A percentile compares a stretch with the other conserved stretches of the same genome.
Conservation (phyloP, 2,888 invertebrate genomes). For the Tetramorium bicarinatum region DNA sequence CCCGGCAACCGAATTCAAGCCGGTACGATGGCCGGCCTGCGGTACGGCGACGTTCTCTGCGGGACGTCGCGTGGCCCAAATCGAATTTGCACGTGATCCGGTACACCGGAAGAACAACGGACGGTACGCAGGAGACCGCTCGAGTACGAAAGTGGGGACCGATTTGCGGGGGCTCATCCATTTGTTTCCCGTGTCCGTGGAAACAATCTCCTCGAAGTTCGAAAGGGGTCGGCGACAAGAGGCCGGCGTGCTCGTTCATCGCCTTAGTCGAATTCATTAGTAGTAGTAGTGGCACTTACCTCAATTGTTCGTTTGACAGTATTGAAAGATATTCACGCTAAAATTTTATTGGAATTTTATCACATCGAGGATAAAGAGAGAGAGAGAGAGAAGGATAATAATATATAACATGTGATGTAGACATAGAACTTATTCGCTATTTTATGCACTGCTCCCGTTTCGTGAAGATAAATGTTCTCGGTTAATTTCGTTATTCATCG, state of each 20-base stretch:
- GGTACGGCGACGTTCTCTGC: constrained; percentile 1
- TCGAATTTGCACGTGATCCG: constrained; percentile 69
- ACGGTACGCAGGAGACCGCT: constrained; percentile 28
- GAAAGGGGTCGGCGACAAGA: background rate
- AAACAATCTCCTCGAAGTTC: constrained; percentile 31
- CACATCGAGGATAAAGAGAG: background rate
- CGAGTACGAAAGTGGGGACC: constrained; percentile 36
- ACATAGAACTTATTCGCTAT: background rate
- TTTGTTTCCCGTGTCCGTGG: constrained; percentile 32
- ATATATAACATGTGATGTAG: background rate
- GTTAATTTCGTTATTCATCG: constrained; percentile 33
- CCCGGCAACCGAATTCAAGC: constrained; percentile 63
- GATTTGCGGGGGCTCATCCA: constrained; percentile 49
- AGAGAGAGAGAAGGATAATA: background rate
- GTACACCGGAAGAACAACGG: constrained; percentile 40
- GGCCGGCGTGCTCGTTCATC: background rate
- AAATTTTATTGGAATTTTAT: background rate
- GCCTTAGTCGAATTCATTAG: background rate
- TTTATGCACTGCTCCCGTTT: background rate
- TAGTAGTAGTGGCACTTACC: background rate
- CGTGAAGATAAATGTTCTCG: background rate
- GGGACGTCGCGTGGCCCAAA: constrained; percentile 50
- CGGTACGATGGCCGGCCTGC: constrained; percentile 27
- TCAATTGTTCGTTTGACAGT: background rate
- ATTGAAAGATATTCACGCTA: background rate